Evolutionary conservation across 2,888 invertebrate genomes (phyloP), one percentile per base, ranked within the genome.

Genomic region (Physocephala rufipes): DNA sequence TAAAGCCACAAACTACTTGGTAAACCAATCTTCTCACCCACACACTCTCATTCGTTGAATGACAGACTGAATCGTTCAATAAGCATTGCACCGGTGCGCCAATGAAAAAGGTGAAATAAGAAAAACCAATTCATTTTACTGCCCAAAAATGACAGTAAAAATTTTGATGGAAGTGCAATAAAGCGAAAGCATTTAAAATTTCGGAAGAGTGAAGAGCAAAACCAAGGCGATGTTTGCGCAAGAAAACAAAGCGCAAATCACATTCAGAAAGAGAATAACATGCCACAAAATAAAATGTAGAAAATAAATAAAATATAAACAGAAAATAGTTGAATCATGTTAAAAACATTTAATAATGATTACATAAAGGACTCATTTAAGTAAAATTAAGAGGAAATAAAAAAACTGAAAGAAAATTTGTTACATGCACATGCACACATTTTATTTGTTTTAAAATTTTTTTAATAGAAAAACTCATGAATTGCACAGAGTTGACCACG

Each of bases 81-180:
- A 4, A 9, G 36, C 9, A 36, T 36, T 9, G 4, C 9, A 9
- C 36, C 36, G 36, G 36, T 36, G 36, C 36, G 36, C 36, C 4
- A 9, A 7, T 36, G 36, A 36, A 45, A 5, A 13, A 21, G 49
- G 30, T 51, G 9, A 36, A 36, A 9, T 36, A 9, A 36, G 36
- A 36, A 9, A 36, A 36, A 36, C 4, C 36, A 36, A 9, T 9
- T 36, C 36, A 36, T 36, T 36, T 36, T 9, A 36, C 36, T 36
- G 36, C 36, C 36, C 36, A 36, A 9, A 36, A 36, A 36, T 36
- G 36, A 28, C 30, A 36, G 49, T 26, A 53, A 55, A 66, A 61
- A 49, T 47, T n/a, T 61, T 68, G 61, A 68, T 68, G 68, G 68
- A 47, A 68, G 59, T 51, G 61, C 43, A 68, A 68, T 68, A 49